phyloP scores from a whole-genome alignment of 1,140 invertebrate species.

The Pristionchus pacificus region DNA sequence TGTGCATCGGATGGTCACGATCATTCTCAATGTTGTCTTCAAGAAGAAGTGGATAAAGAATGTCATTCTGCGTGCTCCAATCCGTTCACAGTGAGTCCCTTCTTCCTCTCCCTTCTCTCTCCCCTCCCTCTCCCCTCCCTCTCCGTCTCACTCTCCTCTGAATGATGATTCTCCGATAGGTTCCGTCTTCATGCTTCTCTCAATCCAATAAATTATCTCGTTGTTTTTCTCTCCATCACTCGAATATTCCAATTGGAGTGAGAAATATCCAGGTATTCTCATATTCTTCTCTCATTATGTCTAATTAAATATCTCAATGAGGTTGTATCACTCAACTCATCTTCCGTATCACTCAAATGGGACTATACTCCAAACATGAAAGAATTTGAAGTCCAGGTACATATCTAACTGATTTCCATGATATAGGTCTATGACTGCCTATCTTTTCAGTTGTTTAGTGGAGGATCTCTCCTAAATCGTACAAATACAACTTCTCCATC shows the following conservation, averaged over 20 bases:
- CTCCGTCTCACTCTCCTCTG: too few relatives aligned
- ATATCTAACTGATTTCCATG: conserved; percentile 7
- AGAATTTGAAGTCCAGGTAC: conserved; percentile 18
- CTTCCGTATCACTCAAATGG: conserved; percentile 2
- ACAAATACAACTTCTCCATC: conserved; percentile 20
- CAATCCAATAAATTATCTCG: conserved; percentile 1
- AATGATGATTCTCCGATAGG: too few relatives aligned
- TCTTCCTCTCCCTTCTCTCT: background rate
- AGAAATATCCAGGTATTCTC: background rate
- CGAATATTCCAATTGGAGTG: conserved; percentile 1
- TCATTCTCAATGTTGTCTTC: conserved; percentile 24
- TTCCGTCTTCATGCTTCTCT: conserved; percentile 13
- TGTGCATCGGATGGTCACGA: conserved; percentile 31
- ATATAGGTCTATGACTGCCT: too few relatives aligned
- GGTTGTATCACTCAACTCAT: background rate
- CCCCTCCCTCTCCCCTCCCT: background rate
- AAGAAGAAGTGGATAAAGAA: conserved; percentile 20
- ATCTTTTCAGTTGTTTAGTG: conserved; percentile 12
- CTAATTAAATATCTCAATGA: too few relatives aligned
- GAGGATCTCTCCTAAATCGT: background rate
- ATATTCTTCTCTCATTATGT: too few relatives aligned
- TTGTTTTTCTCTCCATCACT: conserved; percentile 19
- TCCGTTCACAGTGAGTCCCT: conserved; percentile 18
- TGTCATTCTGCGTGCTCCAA: conserved; percentile 23
- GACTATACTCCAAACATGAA: conserved; percentile 9